phyloP scores from a whole-genome alignment of 2,888 invertebrate genomes.

The Bhutanitis thaidina region DNA sequence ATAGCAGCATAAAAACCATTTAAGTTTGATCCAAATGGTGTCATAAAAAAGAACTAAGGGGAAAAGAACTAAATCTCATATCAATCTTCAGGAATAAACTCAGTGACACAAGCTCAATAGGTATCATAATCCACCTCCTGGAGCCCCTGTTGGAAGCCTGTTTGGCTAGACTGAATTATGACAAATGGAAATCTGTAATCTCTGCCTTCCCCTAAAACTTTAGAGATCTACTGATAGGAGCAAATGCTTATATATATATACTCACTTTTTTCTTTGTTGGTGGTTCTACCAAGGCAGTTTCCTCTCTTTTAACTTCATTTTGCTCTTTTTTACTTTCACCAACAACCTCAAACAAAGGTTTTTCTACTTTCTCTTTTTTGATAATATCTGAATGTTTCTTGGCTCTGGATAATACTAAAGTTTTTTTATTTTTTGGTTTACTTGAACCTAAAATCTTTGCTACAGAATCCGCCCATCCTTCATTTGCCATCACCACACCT shows the following conservation, averaged over 20 bases:
- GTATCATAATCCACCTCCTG: no score
- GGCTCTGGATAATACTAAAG: slow-evolving; percentile 88
- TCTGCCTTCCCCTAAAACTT: no score
- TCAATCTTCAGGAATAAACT: no score
- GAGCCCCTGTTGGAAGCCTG: no score
- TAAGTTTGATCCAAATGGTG: no score
- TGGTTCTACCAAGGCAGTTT: slow-evolving; percentile 40
- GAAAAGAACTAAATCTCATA: no score
- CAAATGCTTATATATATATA: no score
- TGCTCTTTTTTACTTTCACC: slow-evolving; percentile 75
- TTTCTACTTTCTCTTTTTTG: slow-evolving; percentile 62
- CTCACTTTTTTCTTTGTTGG: slow-evolving; percentile 58
- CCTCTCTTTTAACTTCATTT: slow-evolving; percentile 49
- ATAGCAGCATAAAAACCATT: no score
- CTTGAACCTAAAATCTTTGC: slow-evolving; percentile 87
- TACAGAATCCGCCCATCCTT: slow-evolving; percentile 91
- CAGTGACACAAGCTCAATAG: no score
- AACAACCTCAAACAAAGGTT: slow-evolving; percentile 84
- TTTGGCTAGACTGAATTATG: no score
- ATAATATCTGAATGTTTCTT: slow-evolving; percentile 83
- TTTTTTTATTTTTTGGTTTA: slow-evolving; percentile 87
- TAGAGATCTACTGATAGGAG: no score
- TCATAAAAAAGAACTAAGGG: no score
- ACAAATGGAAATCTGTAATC: background rate
- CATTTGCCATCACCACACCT: slow-evolving; percentile 69